Evolutionary conservation across 2,113 vertebrate genomes (phyloP), one percentile per base, ranked within the genome.

Genomic region (Euleptes europaea): DNA sequence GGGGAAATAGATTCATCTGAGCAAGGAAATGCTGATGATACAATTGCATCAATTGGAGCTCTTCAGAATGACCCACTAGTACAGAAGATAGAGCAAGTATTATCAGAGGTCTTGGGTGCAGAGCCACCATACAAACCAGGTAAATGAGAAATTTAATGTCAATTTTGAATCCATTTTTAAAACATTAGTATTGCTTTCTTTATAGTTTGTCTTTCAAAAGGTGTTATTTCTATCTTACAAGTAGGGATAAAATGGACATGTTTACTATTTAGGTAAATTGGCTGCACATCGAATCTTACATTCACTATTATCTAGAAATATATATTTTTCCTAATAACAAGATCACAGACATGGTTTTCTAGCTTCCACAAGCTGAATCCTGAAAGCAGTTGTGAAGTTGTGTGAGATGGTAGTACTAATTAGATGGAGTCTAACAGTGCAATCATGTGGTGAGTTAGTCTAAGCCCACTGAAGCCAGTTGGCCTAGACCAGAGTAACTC

Each of bases 51-150:
- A 92, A 92, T 95, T 85, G 95, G 95, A 91, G 95, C 85, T 80
- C 94, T 95, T 90, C 95, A 95, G 88, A 95, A 95, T 93, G 96
- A 96, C 92, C 95, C 95, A 88, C 95, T 96, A 88, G 95, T 96
- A 60, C 96, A 97, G 92, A 96, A 96, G 90, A 95, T 95, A 93
- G 96, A 97, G 90, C 95, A 96, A 93, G 96, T 96, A 71, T 95
- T 97, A 90, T 94, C 96, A 73, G 95, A 96, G 90, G 95, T 96
- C 91, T 92, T 96, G 92, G 95, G 94, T 89, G 95, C 96, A 82
- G 96, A 96, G 78, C 91, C 95, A 54, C 96, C 95, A 83, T 94
- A 92, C 91, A 96, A 95, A 85, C 93, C 95, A 95, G 97, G 97
- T 97, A 95, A 95, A 94, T 86, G 88, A 84, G 88, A 93, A 85